These are phyloP conservation scores for Trogon melanurus DNA, from an alignment of 2,113 vertebrate species.

Conservation along the genomic window DNA sequence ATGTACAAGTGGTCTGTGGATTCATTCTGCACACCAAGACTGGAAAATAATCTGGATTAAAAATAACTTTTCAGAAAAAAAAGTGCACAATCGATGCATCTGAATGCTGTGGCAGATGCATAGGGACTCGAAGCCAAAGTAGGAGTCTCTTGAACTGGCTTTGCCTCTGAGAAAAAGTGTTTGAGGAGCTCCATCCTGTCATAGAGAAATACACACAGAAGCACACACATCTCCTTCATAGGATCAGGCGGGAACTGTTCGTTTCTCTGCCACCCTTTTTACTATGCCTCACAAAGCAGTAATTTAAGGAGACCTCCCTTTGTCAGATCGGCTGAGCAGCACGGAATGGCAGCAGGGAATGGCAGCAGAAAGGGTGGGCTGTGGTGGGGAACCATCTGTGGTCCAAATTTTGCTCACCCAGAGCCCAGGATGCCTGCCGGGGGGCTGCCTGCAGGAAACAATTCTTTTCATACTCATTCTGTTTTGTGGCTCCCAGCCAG, in stretches of 20 bases:
- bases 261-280: background rate
- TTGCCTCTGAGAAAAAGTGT: background rate
- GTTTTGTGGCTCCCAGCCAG: background rate
- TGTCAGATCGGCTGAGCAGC: background rate
- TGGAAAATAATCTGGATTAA: background rate
- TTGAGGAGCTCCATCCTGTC: background rate
- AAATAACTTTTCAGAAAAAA: background rate
- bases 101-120: background rate
- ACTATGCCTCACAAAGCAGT: accelerated
- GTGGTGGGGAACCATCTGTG: accelerated
- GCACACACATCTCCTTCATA: background rate
- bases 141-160: background rate
- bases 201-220: background rate
- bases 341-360: accelerated
- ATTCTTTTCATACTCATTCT: background rate
- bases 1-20: background rate
- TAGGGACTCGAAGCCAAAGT: background rate
- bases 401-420: background rate
- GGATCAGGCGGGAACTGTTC: background rate
- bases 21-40: background rate
- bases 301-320: background rate
- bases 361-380: background rate
- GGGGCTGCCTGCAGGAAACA: background rate
- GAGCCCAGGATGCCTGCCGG: background rate
- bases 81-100: background rate